Percentiles rank a stretch among this genome's conserved stretches.
These are phyloP conservation scores for Cyprinus carpio DNA, from an alignment of 2,113 vertebrate species.

Conservation along the genomic window DNA sequence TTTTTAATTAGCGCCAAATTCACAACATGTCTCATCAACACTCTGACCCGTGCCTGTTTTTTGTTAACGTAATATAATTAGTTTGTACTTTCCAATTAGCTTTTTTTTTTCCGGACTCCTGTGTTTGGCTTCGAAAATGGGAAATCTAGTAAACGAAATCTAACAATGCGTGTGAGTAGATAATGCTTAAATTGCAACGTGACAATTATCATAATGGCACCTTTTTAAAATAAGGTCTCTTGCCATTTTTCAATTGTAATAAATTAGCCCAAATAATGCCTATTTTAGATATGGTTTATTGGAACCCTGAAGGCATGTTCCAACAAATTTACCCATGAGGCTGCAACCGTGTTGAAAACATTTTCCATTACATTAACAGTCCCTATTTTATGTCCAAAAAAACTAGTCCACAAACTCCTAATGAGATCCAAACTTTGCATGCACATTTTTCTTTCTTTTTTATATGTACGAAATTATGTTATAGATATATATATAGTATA, in stretches of 20 bases:
- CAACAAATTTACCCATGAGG: slow-evolving; percentile 1
- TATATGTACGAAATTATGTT: too few species aligned
- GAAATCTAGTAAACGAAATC: slow-evolving; percentile 22
- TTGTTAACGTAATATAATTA: neutral
- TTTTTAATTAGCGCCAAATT: slow-evolving; percentile 7
- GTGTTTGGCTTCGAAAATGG: slow-evolving; percentile 1
- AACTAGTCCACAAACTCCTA: neutral
- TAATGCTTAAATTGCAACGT: neutral
- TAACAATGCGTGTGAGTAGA: neutral
- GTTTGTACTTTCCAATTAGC: neutral
- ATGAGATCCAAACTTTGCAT: neutral
- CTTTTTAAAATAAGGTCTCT: slow-evolving; percentile 25
- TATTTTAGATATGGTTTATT: too few species aligned
- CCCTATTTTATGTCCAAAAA: neutral
- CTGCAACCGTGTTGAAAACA: neutral
- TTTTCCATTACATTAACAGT: neutral
- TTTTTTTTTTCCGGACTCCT: neutral
- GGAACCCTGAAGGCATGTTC: neutral
- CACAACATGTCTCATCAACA: neutral
- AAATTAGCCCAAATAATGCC: slow-evolving; percentile 20
- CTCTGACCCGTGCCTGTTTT: neutral
- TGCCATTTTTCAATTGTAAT: slow-evolving; percentile 19
- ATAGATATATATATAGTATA: too few species aligned
- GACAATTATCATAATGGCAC: slow-evolving; percentile 11
- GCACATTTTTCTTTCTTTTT: neutral